Percentiles rank a stretch among this genome's conserved stretches.
Evolutionary conservation across 2,888 invertebrate genomes (phyloP).

Genomic region (Tetranychus piercei): DNA sequence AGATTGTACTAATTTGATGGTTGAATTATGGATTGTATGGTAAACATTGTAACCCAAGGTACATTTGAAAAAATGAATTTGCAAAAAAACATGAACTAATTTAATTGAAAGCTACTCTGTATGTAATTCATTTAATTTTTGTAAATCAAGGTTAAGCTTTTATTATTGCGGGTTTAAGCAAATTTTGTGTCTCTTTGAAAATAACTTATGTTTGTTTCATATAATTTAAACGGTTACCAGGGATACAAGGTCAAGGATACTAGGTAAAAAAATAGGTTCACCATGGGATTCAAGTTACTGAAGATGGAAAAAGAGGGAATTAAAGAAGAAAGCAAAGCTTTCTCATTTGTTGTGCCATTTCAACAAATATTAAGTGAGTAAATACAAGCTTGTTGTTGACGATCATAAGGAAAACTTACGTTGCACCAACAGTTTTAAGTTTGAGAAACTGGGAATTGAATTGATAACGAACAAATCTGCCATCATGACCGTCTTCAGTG

Average conservation of each 20-base stretch:
- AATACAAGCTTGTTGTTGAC: too few relatives aligned
- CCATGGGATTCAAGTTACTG: not conserved
- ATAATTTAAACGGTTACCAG: not conserved
- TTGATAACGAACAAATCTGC: constrained; percentile 92
- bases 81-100: too few relatives aligned
- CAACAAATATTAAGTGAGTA: not conserved
- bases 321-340: not conserved
- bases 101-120: too few relatives aligned
- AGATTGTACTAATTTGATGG: too few relatives aligned
- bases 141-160: too few relatives aligned
- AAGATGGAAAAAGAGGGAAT: not conserved
- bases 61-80: too few relatives aligned
- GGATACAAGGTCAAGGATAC: constrained; percentile 4
- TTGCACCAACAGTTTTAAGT: constrained; percentile 87
- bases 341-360: not conserved
- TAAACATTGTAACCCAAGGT: too few relatives aligned
- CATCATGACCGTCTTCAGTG: constrained; percentile 60
- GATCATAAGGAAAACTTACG: constrained; percentile 45
- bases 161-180: too few relatives aligned
- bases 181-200: not conserved
- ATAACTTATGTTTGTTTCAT: not conserved
- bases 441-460: constrained; percentile 95
- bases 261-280: not conserved
- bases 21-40: too few relatives aligned
- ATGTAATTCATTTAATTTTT: too few relatives aligned